Evolutionary conservation across 2,888 invertebrate species (phyloP).

Genomic region (Drosophila niveifrons): DNA sequence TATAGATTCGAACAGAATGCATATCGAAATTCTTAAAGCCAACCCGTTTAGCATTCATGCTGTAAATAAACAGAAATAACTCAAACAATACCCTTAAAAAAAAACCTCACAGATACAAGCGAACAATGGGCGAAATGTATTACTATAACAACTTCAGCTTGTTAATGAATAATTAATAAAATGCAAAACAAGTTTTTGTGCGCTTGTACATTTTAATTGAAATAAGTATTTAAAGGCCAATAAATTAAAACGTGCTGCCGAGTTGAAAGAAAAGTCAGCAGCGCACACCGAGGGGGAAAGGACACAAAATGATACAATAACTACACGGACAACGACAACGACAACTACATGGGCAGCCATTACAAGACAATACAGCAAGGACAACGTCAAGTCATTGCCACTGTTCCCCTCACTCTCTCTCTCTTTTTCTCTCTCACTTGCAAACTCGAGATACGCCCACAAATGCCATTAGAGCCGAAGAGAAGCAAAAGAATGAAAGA

Average conservation of each 20-base stretch:
- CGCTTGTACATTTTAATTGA: slow-evolving; percentile 68
- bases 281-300: slow-evolving; percentile 11
- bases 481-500: slow-evolving; percentile 1
- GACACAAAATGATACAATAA: slow-evolving; percentile 17
- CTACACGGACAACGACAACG: slow-evolving; percentile 24
- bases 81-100: neutral
- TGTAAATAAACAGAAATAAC: slow-evolving; percentile 4
- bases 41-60: neutral
- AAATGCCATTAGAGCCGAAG: slow-evolving; percentile 59
- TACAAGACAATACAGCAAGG: slow-evolving; percentile 53
- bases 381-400: slow-evolving; percentile 29
- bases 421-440: too few species aligned
- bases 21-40: too few species aligned
- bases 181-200: slow-evolving; percentile 38
- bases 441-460: slow-evolving; percentile 35
- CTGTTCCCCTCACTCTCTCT: neutral
- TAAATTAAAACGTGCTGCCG: slow-evolving; percentile 57
- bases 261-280: slow-evolving; percentile 20
- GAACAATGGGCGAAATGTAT: slow-evolving; percentile 17
- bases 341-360: slow-evolving; percentile 44
- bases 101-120: neutral
- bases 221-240: slow-evolving; percentile 72
- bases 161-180: slow-evolving; percentile 68
- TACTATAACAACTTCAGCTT: slow-evolving; percentile 26
- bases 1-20: too few species aligned